Evolutionary conservation across 2,888 invertebrate species (phyloP).

Genomic region (Empis stercorea): DNA sequence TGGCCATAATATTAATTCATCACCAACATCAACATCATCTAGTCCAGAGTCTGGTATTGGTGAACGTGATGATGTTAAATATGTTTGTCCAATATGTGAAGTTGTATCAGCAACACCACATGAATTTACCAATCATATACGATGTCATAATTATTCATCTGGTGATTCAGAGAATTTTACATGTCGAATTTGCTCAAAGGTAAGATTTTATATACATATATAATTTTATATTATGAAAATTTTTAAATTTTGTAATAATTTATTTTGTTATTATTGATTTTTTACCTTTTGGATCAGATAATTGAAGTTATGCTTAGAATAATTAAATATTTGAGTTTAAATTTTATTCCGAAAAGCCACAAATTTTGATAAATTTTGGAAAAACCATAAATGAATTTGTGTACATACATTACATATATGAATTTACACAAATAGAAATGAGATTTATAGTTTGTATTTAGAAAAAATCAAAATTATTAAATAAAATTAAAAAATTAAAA

Average conservation of each 20-base stretch:
- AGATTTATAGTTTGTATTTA: too few relatives aligned
- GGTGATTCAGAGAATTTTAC: conserved; percentile 37
- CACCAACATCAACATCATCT: conserved; percentile 18
- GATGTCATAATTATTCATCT: conserved; percentile 47
- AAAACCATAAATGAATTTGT: too few relatives aligned
- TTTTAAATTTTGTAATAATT: too few relatives aligned
- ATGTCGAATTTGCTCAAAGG: conserved; percentile 37
- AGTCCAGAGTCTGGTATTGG: conserved; percentile 31
- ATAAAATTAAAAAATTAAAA: too few relatives aligned
- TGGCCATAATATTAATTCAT: conserved; percentile 20
- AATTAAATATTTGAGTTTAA: neutral
- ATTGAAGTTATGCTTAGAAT: conserved; percentile 8
- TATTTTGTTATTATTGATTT: neutral
- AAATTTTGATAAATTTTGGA: too few relatives aligned
- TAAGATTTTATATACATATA: conserved; percentile 16
- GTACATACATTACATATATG: too few relatives aligned
- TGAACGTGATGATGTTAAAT: conserved; percentile 35
- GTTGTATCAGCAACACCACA: conserved; percentile 46
- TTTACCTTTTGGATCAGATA: neutral
- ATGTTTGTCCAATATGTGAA: conserved; percentile 53
- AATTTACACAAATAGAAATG: too few relatives aligned
- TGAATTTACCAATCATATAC: conserved; percentile 56
- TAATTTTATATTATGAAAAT: too few relatives aligned
- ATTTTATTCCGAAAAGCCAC: too few relatives aligned
- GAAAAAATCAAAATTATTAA: too few relatives aligned